phyloP scores from a whole-genome alignment of 2,113 vertebrate species.

The Syrmaticus mikado region DNA sequence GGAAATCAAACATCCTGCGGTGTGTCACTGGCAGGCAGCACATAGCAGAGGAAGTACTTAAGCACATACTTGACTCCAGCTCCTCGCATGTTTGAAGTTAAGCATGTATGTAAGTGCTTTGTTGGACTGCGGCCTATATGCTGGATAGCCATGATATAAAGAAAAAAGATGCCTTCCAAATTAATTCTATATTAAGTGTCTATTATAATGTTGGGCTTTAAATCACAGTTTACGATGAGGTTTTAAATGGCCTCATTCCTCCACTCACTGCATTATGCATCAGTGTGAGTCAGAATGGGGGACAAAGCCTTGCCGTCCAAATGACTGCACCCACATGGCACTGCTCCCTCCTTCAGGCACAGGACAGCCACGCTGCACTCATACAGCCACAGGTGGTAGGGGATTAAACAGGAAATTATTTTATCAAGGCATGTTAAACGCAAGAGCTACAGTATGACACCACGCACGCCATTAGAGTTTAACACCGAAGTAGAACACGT shows the following conservation, averaged over 20 bases:
- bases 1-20: not conserved
- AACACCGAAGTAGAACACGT: not conserved
- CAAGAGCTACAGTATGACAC: not conserved
- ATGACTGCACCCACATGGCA: not conserved
- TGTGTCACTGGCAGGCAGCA: not conserved
- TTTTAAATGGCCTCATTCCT: not conserved
- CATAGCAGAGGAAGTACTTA: constrained; percentile 26
- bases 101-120: constrained; percentile 52
- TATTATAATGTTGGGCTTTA: not conserved
- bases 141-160: not conserved
- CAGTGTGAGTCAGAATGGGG: fast-evolving
- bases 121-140: constrained; percentile 39
- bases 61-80: constrained; percentile 54
- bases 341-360: constrained; percentile 45
- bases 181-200: not conserved
- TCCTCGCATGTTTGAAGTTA: constrained; percentile 27
- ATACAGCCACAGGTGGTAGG: not conserved
- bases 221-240: not conserved
- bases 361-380: constrained; percentile 15
- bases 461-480: not conserved
- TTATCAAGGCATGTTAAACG: not conserved
- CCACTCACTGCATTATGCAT: not conserved
- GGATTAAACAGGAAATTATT: not conserved
- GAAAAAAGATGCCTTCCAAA: not conserved
- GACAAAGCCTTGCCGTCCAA: not conserved